Percentiles rank a stretch among this genome's conserved stretches.
Conservation (phyloP, 2,113 vertebrate genomes). For the Elephas maximus region DNA sequence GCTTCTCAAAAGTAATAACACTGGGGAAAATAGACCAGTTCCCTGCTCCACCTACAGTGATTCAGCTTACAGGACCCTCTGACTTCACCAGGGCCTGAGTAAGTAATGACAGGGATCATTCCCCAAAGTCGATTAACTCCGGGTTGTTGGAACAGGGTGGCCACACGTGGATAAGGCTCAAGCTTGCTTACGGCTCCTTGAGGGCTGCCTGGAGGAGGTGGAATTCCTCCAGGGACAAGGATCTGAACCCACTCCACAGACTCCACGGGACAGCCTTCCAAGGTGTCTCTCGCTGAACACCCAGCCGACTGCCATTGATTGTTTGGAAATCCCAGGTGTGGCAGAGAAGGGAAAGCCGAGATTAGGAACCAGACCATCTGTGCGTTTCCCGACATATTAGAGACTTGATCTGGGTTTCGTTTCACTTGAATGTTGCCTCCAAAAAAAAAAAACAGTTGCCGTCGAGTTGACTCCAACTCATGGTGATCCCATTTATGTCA, state of each 20-base stretch:
- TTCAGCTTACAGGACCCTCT: background rate
- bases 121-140: background rate
- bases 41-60: background rate
- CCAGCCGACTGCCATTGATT: rapidly evolving
- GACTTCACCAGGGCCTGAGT: background rate
- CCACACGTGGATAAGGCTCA: background rate
- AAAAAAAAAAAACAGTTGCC: background rate
- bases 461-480: too few species aligned
- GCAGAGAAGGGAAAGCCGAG: background rate
- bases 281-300: too few species aligned
- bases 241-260: background rate
- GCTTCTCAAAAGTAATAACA: slow-evolving; percentile 34
- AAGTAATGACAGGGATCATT: background rate
- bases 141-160: background rate
- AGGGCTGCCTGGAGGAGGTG: background rate
- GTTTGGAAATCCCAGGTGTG: background rate
- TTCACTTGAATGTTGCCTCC: background rate
- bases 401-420: background rate
- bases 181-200: rapidly evolving
- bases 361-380: rapidly evolving
- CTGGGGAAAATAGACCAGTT: slow-evolving; percentile 33
- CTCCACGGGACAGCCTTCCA: background rate
- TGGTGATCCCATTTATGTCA: background rate
- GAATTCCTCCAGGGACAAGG: background rate
- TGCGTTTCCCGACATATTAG: rapidly evolving